These are phyloP conservation scores for Nothoprocta perdicaria DNA, from an alignment of 2,113 vertebrate genomes.

Conservation along the genomic window DNA sequence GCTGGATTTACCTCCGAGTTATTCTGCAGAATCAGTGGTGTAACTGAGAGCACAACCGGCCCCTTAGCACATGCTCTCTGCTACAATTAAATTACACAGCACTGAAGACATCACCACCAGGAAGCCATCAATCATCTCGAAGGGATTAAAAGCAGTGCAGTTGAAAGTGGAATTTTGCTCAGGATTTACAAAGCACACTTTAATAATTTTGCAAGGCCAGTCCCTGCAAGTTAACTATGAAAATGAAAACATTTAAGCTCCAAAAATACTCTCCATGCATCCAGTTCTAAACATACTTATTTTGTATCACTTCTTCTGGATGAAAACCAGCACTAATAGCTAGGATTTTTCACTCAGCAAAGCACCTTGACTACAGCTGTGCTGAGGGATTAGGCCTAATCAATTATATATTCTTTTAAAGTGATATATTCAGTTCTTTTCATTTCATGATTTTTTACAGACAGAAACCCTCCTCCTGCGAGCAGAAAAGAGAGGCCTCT, in stretches of 20 bases:
- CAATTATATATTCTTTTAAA: background rate
- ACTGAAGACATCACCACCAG: background rate
- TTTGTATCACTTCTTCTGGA: conserved; percentile 24
- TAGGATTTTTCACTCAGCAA: conserved; percentile 43
- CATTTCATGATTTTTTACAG: conserved; percentile 74
- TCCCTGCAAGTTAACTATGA: conserved; percentile 25
- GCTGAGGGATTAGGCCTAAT: conserved; percentile 24
- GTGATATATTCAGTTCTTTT: conserved; percentile 17
- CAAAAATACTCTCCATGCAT: background rate
- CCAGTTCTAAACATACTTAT: background rate
- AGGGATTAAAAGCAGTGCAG: conserved; percentile 22
- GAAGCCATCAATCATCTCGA: background rate
- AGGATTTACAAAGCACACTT: background rate
- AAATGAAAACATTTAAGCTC: conserved; percentile 31
- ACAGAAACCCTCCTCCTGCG: conserved; percentile 91
- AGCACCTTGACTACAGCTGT: conserved; percentile 36
- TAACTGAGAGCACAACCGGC: conserved; percentile 8
- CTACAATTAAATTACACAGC: background rate
- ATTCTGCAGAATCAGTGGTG: background rate
- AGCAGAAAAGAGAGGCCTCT: conserved; percentile 89
- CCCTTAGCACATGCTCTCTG: background rate
- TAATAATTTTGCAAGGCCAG: conserved; percentile 25
- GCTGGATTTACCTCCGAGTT: background rate
- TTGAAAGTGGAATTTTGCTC: conserved; percentile 5
- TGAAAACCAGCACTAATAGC: conserved; percentile 19